phyloP scores from a whole-genome alignment of 2,888 invertebrate species.

The Cyclophora albipunctata region DNA sequence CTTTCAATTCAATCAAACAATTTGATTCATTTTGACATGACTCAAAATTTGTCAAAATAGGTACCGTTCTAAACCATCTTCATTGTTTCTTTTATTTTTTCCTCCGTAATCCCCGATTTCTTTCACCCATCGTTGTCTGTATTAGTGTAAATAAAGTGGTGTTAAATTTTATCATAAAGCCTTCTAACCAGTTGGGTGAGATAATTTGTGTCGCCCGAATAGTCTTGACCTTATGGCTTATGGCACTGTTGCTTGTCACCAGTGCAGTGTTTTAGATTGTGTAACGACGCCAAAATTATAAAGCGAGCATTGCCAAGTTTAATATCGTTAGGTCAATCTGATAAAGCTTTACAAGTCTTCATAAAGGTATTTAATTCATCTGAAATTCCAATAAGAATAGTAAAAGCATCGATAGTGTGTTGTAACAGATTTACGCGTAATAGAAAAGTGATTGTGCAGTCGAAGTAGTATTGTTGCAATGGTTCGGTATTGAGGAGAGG shows the following conservation, averaged over 20 bases:
- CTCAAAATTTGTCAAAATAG: slow-evolving; percentile 71
- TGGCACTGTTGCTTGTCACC: slow-evolving; percentile 31
- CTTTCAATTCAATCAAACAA: no score
- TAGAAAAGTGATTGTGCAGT: no score
- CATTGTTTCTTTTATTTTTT: slow-evolving; percentile 61
- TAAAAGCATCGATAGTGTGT: no score
- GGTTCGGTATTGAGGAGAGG: slow-evolving; percentile 3
- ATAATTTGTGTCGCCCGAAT: slow-evolving; percentile 45
- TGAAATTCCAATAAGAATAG: slow-evolving; percentile 19
- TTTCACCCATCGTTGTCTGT: slow-evolving; percentile 31
- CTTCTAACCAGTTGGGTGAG: slow-evolving; percentile 21
- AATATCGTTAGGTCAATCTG: slow-evolving; percentile 28
- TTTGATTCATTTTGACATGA: slow-evolving; percentile 27
- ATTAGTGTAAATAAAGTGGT: no score
- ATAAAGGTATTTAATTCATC: no score
- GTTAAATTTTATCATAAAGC: no score
- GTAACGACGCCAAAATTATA: slow-evolving; percentile 65
- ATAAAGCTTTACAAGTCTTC: slow-evolving; percentile 23
- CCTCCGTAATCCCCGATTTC: slow-evolving; percentile 41
- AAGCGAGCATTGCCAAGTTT: slow-evolving; percentile 57
- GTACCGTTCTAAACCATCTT: slow-evolving; percentile 56
- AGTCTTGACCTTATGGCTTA: slow-evolving; percentile 58
- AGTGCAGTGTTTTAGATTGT: slow-evolving; percentile 56
- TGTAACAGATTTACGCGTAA: no score
- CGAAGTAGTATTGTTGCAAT: neutral